Evolutionary conservation across 1,140 invertebrate genomes (phyloP).

Genomic region (Portunus trituberculatus): DNA sequence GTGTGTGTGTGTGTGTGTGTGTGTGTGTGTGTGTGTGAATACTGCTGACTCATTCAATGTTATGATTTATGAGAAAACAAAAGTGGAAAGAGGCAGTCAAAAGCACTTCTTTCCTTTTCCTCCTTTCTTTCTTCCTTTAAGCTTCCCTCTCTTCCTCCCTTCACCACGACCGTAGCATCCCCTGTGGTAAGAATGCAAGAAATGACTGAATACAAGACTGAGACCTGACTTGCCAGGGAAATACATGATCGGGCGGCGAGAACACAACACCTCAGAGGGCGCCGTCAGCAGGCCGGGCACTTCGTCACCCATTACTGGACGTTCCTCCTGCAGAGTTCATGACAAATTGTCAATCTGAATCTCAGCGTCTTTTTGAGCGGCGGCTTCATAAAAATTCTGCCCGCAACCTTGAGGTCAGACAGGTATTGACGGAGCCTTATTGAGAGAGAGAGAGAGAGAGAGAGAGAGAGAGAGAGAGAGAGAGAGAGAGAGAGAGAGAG

Average conservation of each 20-base stretch:
- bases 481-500: neutral
- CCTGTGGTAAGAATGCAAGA: neutral
- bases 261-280: neutral
- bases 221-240: neutral
- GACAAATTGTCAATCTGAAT: constrained; percentile 23
- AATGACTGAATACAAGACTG: neutral
- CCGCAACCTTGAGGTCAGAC: neutral
- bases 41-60: neutral
- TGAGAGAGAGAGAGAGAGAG: neutral
- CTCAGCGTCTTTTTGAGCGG: neutral
- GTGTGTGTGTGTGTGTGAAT: constrained; percentile 1
- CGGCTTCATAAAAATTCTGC: constrained; percentile 1
- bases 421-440: neutral
- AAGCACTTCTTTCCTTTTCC: neutral
- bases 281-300: neutral
- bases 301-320: neutral
- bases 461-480: neutral
- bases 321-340: neutral
- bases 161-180: neutral
- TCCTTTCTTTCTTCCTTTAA: neutral
- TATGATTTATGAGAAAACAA: too few species aligned
- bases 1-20: constrained; percentile 6
- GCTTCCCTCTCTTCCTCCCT: constrained; percentile 35
- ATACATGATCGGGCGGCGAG: neutral
- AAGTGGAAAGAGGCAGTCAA: neutral